Evolutionary conservation across 2,113 vertebrate species (phyloP).

Genomic region (Syrrhaptes paradoxus): DNA sequence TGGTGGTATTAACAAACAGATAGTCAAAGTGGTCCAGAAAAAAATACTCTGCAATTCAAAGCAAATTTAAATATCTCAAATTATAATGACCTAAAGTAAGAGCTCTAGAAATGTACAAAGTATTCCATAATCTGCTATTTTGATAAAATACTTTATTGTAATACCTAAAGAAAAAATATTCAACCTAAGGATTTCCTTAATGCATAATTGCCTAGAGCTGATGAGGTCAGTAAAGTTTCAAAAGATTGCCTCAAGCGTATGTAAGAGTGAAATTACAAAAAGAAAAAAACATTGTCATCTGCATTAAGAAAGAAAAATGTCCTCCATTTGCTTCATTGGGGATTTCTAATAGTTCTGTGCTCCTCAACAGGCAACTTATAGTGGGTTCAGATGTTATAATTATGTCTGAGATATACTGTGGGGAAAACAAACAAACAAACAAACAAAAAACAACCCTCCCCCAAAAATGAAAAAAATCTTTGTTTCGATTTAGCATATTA

Average conservation of each 20-base stretch:
- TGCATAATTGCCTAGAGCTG: neutral
- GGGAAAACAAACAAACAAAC: neutral
- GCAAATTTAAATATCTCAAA: neutral
- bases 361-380: neutral
- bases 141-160: neutral
- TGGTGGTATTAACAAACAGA: neutral
- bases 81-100: neutral
- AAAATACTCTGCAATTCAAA: neutral
- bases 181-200: neutral
- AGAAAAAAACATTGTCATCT: neutral
- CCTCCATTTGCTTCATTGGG: neutral
- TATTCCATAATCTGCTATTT: neutral
- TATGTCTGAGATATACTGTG: neutral
- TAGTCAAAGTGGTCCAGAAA: neutral
- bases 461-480: neutral
- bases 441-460: neutral
- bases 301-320: neutral
- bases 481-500: neutral
- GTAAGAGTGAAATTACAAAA: neutral
- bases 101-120: neutral
- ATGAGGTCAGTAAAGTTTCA: neutral
- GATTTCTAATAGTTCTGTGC: neutral
- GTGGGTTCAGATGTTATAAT: neutral
- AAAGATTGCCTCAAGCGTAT: neutral
- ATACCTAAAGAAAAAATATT: neutral